Evolutionary conservation across 1,140 invertebrate genomes (phyloP).

Genomic region (Drosophila erecta): DNA sequence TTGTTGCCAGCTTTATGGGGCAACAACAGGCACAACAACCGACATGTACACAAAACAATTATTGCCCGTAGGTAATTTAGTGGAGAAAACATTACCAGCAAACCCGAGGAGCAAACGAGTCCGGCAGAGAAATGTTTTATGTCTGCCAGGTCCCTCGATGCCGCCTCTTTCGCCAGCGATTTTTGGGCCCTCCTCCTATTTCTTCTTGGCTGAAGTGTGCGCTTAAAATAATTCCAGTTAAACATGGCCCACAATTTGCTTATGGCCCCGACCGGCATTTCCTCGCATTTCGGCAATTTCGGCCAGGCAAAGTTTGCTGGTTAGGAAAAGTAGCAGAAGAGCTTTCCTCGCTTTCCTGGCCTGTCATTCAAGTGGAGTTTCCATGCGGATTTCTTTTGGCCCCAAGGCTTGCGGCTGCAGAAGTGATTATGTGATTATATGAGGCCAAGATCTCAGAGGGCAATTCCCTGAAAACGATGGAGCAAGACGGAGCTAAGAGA

Average conservation of each 20-base stretch:
- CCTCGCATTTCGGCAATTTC: constrained; percentile 56
- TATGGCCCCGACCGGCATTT: constrained; percentile 32
- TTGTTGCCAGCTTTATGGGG: constrained; percentile 41
- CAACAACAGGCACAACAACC: constrained; percentile 17
- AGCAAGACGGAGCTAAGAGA: neutral
- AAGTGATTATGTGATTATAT: constrained; percentile 47
- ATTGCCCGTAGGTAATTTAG: constrained; percentile 77
- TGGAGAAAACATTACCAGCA: constrained; percentile 58
- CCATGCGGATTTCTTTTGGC: constrained; percentile 21
- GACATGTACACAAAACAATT: constrained; percentile 77
- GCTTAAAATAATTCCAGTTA: constrained; percentile 78
- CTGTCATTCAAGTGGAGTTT: constrained; percentile 50
- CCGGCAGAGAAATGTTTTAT: constrained; percentile 64
- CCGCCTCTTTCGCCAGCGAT: constrained; percentile 3
- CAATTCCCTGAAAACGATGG: constrained; percentile 5
- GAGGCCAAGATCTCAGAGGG: constrained; percentile 5
- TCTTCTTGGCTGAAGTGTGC: constrained; percentile 16
- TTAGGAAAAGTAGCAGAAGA: constrained; percentile 33
- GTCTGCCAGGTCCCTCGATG: constrained; percentile 30
- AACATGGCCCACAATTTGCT: constrained; percentile 74
- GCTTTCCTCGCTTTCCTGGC: constrained; percentile 30
- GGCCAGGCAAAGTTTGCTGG: constrained; percentile 52
- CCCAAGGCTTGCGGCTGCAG: constrained; percentile 1
- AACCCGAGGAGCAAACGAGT: constrained; percentile 31
- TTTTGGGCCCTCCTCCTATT: constrained; percentile 3